These are phyloP conservation scores for Amphiura filiformis DNA, from an alignment of 35 echinoderm and acorn worm genomes.

Conservation along the genomic window DNA sequence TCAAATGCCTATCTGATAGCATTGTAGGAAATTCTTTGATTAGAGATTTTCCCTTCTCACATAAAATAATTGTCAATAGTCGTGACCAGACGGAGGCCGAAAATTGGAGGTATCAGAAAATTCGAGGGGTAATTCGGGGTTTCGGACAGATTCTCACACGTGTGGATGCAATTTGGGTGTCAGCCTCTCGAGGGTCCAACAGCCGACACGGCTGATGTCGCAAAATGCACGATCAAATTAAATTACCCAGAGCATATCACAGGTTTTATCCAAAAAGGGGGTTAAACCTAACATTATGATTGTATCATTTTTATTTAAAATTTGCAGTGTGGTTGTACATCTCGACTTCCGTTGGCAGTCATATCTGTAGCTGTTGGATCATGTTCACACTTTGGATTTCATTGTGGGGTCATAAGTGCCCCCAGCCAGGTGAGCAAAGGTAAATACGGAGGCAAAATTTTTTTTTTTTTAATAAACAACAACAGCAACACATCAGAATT, in stretches of 20 bases:
- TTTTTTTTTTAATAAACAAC: no score
- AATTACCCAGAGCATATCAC: neutral
- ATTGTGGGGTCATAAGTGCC: neutral
- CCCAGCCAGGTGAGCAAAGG: neutral
- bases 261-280: neutral
- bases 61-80: no score
- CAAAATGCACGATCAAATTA: neutral
- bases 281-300: neutral
- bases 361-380: neutral
- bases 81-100: no score
- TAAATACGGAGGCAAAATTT: no score
- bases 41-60: no score
- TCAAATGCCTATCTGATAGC: no score
- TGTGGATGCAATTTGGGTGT: neutral
- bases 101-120: no score
- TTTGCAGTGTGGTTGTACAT: neutral
- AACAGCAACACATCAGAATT: no score
- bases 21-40: no score
- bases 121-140: no score
- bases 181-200: neutral
- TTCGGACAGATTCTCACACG: no score
- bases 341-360: neutral
- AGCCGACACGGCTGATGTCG: neutral
- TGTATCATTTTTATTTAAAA: neutral
- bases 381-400: neutral